Base-by-base conservation (phyloP, 2,888 invertebrate genomes). In the Syrista parreyssii region DNA sequence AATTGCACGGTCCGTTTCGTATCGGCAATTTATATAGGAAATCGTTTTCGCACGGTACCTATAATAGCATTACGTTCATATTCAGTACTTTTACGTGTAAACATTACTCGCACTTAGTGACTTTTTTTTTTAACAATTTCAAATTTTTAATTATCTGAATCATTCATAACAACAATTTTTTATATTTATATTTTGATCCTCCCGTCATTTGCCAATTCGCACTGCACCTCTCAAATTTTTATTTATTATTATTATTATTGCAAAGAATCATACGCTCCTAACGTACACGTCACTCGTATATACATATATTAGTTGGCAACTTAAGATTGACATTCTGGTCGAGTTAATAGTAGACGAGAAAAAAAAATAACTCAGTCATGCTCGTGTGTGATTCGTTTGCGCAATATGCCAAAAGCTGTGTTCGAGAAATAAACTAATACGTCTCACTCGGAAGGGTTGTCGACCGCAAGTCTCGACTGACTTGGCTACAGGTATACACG, bases 341-440 rank as follows among this genome's bases (percentile, higher is more conserved):
- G 55, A 23, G 55, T 23, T 55, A 55, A 55, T 23, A 55, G 23
- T 23, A 23, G 55, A 55, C 15, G 23, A 9, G 55, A 55, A 23
- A 55, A 31, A 71, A 31, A 71, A 71, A 33, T 23, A 4, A 9
- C 71, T 31, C 71, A 3, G 31, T 71, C 71, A 33, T 71, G 15
- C 71, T 71, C 32, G 71, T 31, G 23, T 71, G 23, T 71, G 12
- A 33, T 71, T 33, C 33, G 71, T 71, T 71, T 71, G 71, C 71
- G 71, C 33, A 71, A 71, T 71, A 71, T 31, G 31, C 71, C 71
- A 71, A 71, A 71, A 71, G 71, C 31, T 71, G 71, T 15, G 71
- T 1, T 71, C 71, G 33, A 71, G 4, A 71, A 31, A 31, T 12
- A 31, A 31, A 71, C 33, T 31, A 12, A 71, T 71, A 71, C 23